Conservation (phyloP, 2,888 invertebrate genomes). For the Drosophila monieri region DNA sequence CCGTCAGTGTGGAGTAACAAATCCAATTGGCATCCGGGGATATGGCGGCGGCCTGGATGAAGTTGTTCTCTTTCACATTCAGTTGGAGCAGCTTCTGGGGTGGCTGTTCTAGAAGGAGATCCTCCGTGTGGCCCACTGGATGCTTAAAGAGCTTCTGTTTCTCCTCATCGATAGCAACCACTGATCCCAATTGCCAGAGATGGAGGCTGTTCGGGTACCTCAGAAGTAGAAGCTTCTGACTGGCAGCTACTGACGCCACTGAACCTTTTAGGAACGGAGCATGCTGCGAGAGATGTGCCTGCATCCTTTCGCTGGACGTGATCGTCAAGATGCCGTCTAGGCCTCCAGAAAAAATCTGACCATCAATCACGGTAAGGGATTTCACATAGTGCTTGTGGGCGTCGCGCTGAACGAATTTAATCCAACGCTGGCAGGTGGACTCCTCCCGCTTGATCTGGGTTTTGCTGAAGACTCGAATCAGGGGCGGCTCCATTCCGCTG, state of each 20-base stretch:
- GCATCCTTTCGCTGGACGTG: slow-evolving; percentile 87
- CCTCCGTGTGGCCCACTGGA: slow-evolving; percentile 12
- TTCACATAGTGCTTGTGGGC: slow-evolving; percentile 95
- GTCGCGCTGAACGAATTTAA: slow-evolving; percentile 90
- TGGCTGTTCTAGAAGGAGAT: slow-evolving; percentile 79
- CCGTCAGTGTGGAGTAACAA: slow-evolving; percentile 89
- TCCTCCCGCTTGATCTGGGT: slow-evolving; percentile 86
- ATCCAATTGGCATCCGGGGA: slow-evolving; percentile 90
- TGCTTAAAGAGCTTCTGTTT: neutral
- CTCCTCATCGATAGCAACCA: neutral
- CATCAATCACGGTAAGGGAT: slow-evolving; percentile 87
- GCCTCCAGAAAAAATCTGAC: slow-evolving; percentile 91
- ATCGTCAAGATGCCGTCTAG: slow-evolving; percentile 91
- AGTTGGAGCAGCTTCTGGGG: slow-evolving; percentile 89
- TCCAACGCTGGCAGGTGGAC: slow-evolving; percentile 88
- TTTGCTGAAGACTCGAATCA: slow-evolving; percentile 90
- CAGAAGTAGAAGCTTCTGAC: slow-evolving; percentile 86
- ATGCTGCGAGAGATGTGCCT: slow-evolving; percentile 86
- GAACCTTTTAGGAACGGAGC: slow-evolving; percentile 89
- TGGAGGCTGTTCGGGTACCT: slow-evolving; percentile 87
- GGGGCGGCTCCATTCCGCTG: slow-evolving; percentile 91
- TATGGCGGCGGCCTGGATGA: slow-evolving; percentile 89
- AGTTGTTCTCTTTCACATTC: slow-evolving; percentile 87
- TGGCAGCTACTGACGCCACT: slow-evolving; percentile 85
- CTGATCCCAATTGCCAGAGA: slow-evolving; percentile 87